Conservation (phyloP, 1,140 invertebrate genomes). For the Tetramorium simillimum region DNA sequence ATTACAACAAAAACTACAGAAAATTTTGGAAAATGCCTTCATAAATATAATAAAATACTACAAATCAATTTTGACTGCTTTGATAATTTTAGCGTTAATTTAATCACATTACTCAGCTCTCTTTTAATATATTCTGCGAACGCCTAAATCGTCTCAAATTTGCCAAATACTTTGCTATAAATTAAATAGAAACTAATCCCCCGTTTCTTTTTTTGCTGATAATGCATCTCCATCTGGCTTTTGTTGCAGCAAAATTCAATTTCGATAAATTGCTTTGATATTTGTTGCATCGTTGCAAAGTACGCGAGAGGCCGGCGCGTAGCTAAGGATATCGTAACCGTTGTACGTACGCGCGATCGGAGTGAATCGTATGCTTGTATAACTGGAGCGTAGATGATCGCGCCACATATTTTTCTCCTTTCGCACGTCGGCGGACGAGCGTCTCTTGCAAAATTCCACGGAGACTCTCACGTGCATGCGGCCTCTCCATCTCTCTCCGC, state of each 20-base stretch:
- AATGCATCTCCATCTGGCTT: not conserved
- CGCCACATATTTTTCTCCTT: constrained; percentile 52
- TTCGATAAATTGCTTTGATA: not conserved
- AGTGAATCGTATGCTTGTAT: not conserved
- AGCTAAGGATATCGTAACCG: constrained; percentile 1
- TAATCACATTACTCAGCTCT: not conserved
- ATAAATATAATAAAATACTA: not conserved
- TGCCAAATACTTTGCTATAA: not conserved
- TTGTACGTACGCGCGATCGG: constrained; percentile 26
- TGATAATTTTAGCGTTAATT: not conserved
- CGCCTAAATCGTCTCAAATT: not conserved
- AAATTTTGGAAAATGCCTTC: not conserved
- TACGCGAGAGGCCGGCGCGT: not conserved
- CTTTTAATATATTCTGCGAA: not conserved
- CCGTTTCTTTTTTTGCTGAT: not conserved
- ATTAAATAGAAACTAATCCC: not conserved
- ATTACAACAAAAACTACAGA: not conserved
- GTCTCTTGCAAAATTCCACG: constrained; percentile 76
- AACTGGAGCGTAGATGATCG: constrained; percentile 57
- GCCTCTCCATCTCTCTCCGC: constrained; percentile 33
- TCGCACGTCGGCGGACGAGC: constrained; percentile 58
- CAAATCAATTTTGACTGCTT: not conserved
- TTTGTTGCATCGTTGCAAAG: not conserved
- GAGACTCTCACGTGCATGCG: constrained; percentile 73
- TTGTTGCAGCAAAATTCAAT: not conserved